Evolutionary conservation across 2,888 invertebrate genomes (phyloP), one percentile per base, ranked within the genome.

Genomic region (Agonum fuliginosum): DNA sequence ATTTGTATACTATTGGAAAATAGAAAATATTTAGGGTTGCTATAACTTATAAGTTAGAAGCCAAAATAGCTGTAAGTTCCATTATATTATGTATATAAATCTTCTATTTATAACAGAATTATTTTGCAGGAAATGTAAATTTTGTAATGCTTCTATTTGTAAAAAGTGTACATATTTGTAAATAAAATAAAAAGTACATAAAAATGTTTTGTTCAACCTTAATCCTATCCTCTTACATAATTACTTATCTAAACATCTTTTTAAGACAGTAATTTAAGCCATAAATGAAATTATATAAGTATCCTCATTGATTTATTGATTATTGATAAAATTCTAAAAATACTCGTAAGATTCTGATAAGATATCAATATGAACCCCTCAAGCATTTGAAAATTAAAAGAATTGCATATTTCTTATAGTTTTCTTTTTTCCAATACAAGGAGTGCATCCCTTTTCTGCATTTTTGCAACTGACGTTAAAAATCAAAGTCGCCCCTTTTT

Each of bases 131-230:
- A 62, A 30, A 30, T 48, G 27, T 62, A 30, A 22, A 62, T 62
- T 62, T 62, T 62, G 14, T 62, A 62, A 62, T 14, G 58, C 58
- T 30, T 62, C 10, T 46, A 46, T 62, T 62, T 62, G 58, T 62
- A 62, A 62, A 62, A 62, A 62, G 14, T 62, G 58, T 62, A 62
- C 12, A 62, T 62, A 62, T 62, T 62, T 62, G 58, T 62, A 62
- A 62, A 62, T 62, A 62, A 62, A 62, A 62, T 27, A 17, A 62
- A 62, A 46, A 30, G 19, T 62, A 30, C 27, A 3, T 17, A 30
- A 30, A 27, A 27, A 27, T 27, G 22, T 17, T n/a, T n/a, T n/a
- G n/a, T n/a, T n/a, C n/a, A n/a, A n/a, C n/a, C n/a, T n/a, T n/a
- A n/a, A n/a, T n/a, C n/a, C n/a, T n/a, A n/a, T n/a, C n/a, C n/a